Base-by-base conservation (phyloP, 2,888 invertebrate species). In the Baronia brevicornis region DNA sequence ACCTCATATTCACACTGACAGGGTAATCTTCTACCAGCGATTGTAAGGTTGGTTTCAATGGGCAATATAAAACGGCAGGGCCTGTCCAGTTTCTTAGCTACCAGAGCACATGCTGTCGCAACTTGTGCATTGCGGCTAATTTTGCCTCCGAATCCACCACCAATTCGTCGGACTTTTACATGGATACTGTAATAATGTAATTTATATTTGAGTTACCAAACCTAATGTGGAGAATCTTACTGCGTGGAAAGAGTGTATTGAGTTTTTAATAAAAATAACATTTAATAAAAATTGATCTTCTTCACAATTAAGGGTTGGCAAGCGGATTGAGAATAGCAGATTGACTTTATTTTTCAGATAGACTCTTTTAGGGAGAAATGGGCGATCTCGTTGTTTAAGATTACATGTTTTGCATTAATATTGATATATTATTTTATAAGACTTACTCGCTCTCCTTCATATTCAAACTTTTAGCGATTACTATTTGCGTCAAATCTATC, bases 121-220 rank as follows among this genome's bases (percentile, higher is more conserved):
- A 86, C 67, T 26, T 86, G 82, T 1, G 69, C 66, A 10, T 85
- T 73, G 2, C 91, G 85, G 3, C 87, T 86, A 28, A 91, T 84
- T 68, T 89, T 89, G 6, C 87, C 70, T 5, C 93, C 89, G 60
- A 90, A 87, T 26, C 78, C 88, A 28, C 92, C 89, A 17, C 93
- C 89, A 11, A 92, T 24, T 40, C 92, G 70, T 33, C 87, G 85
- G 1, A 90, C 87, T 39, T 71, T 69, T 1, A 91, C 60, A 13
- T 87, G 71, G 3, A 91, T 71, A 21, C 90, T 90, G 52, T 2
- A 59, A 58, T 33, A 4, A 18, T n/a, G n/a, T n/a, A n/a, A n/a
- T n/a, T n/a, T n/a, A n/a, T n/a, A n/a, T n/a, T n/a, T n/a, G n/a
- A n/a, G n/a, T n/a, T n/a, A n/a, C n/a, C n/a, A n/a, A n/a, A n/a